phyloP scores from a whole-genome alignment of 1,140 invertebrate genomes.

The Xylocopa sonorina region DNA sequence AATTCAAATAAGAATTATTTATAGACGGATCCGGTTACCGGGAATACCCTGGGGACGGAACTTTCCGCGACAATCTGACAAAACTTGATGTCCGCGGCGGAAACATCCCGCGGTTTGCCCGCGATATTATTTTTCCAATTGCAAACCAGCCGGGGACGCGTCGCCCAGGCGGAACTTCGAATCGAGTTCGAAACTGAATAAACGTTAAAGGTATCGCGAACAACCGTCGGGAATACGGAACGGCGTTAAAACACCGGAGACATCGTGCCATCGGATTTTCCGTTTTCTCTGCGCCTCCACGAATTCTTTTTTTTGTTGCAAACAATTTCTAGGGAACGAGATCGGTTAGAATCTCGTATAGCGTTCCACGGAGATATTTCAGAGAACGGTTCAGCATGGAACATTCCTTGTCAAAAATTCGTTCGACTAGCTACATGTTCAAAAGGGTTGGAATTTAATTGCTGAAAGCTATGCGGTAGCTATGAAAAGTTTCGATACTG shows the following conservation, averaged over 20 bases:
- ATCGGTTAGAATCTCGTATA: not conserved
- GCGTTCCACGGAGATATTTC: too few relatives aligned
- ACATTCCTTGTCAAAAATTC: not conserved
- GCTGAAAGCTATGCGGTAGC: too few relatives aligned
- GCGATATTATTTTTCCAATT: slow-evolving; percentile 62
- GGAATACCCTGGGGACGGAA: slow-evolving; percentile 62
- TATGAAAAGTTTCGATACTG: too few relatives aligned
- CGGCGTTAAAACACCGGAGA: not conserved
- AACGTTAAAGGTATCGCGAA: slow-evolving; percentile 19
- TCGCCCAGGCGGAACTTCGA: slow-evolving; percentile 48
- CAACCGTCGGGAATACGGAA: not conserved
- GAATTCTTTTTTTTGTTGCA: not conserved
- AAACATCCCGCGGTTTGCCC: slow-evolving; percentile 50
- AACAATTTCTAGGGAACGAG: too few relatives aligned
- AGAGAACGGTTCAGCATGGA: too few relatives aligned
- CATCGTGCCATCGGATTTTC: not conserved
- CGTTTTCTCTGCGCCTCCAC: not conserved
- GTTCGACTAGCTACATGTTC: too few relatives aligned
- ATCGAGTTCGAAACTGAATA: slow-evolving; percentile 59
- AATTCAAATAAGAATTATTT: slow-evolving; percentile 77
- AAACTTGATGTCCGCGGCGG: slow-evolving; percentile 55
- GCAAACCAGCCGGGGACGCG: slow-evolving; percentile 46
- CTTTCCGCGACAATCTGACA: slow-evolving; percentile 63
- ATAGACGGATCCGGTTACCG: slow-evolving; percentile 63
- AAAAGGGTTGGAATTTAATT: too few relatives aligned